Base-by-base conservation (phyloP, 37 sponge, comb jelly and placozoan genomes). In the Trichoplax adhaerens region DNA sequence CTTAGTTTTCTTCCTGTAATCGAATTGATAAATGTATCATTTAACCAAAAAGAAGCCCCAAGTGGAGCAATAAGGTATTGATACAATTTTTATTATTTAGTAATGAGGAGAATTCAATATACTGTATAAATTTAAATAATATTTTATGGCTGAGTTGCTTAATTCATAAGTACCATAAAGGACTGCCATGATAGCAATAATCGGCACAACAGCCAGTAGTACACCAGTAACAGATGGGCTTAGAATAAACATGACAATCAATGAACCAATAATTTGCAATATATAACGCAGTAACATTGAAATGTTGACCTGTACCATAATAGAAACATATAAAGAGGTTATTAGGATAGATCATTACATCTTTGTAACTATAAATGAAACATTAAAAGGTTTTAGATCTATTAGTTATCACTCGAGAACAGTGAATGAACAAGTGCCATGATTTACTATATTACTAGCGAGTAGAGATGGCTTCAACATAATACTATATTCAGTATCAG, bases 221-320 rank as follows among this genome's bases (percentile, higher is more conserved):
- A 88, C 90, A 1, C 82, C 85, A 3, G 90, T 88, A 50, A 88
- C 74, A 55, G 73, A 72, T 52, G 85, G 63, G 63, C 80, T 88
- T 65, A 81, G 81, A 72, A 75, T 79, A 62, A 88, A 85, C 90
- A 88, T 88, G 61, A 88, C 7, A 0, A 79, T 80, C 57, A 88
- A 5, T 2, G 85, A 81, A 8, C 80, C 65, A 61, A 88, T 7
- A 70, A 85, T 76, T 56, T 85, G 82, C 10, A 88, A 75, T 0
- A 64, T 59, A 70, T 85, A 82, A 58, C 90, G 79, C 8, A 72
- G 74, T 64, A 88, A 58, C 82, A 88, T 88, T 58, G 82, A 81
- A 53, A 84, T 49, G 69, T 85, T 88, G 0, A 70, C 48, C 53
- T 4, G 55, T 47, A 53, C 62, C 53, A 50, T 56, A 50, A 4